Percentiles rank a stretch among this genome's conserved stretches.
Conservation (phyloP, 2,888 invertebrate species). For the Bellardia pandia region DNA sequence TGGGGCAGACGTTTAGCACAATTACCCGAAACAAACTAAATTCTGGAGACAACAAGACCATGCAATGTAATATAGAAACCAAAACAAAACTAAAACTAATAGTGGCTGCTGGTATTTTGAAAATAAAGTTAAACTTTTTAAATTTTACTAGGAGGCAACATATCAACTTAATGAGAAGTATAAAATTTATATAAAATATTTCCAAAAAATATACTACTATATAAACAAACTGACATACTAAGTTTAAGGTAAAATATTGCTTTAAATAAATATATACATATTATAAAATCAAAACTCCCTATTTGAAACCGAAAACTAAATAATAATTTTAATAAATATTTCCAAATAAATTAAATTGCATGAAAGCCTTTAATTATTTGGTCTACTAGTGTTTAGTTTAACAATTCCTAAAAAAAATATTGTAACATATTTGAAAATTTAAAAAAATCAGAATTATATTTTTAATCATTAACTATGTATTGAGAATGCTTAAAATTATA, state of each 20-base stretch:
- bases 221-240: neutral
- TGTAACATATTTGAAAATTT: conserved; percentile 35
- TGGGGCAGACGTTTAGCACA: conserved; percentile 83
- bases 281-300: conserved; percentile 9
- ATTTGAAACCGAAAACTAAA: conserved; percentile 20
- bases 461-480: neutral
- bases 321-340: conserved; percentile 18
- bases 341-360: conserved; percentile 59
- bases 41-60: neutral
- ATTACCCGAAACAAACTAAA: conserved; percentile 67
- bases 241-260: conserved; percentile 2
- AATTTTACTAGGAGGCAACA: conserved; percentile 5
- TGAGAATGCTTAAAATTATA: neutral
- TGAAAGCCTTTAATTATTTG: conserved; percentile 64
- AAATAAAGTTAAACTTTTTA: conserved; percentile 26
- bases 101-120: conserved; percentile 67
- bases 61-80: conserved; percentile 30
- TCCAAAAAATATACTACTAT: neutral
- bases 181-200: conserved; percentile 23
- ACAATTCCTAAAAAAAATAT: neutral
- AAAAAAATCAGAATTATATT: conserved; percentile 26
- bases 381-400: neutral
- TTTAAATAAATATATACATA: neutral
- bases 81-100: conserved; percentile 4
- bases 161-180: neutral